Evolutionary conservation across 2,888 invertebrate genomes (phyloP), one percentile per base, ranked within the genome.

Genomic region (Acrobeloides nanus): DNA sequence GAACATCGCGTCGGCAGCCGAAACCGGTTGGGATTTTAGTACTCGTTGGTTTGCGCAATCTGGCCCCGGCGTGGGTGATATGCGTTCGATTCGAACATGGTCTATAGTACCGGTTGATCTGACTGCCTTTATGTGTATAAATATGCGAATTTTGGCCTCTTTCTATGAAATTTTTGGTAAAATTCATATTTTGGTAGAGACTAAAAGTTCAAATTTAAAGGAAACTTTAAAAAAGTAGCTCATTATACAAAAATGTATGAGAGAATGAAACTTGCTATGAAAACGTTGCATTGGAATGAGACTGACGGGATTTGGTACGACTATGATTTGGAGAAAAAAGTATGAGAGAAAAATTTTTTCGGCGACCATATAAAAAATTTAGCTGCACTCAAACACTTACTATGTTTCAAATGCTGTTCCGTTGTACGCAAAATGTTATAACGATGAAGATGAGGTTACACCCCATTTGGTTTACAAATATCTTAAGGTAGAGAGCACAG

Each of bases 1-100:
- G 21, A 63, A 72, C 53, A 59, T 72, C 8, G 69, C 69, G 10
- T 61, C 66, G 18, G 72, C 70, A 0, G 89, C 89, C 0, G 92
- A 92, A 74, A 89, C 89, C 0, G 93, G 93, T 3, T 90, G 90
- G 90, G 92, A 93, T 74, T 20, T 29, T 20, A 51, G 65, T 35
- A 71, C 70, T 2, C 80, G 92, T 40, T 93, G 92, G 92, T 88
- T 86, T 73, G 83, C 82, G n/a, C 64, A 71, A 27, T 43, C 61
- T 21, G 72, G 72, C 18, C 59, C 61, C 21, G 42, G 45, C 25
- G 50, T 52, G 41, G 66, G 67, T 46, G 38, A 61, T 24, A 57
- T 68, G 59, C 53, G 80, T 3, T 78, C 82, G 52, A 81, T 85
- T 20, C 80, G 82, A 51, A 83, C 84, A 0, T 64, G 62, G 61